Base-by-base conservation (phyloP, 2,797 vertebrate species). In the Mionectes olivaceus region DNA sequence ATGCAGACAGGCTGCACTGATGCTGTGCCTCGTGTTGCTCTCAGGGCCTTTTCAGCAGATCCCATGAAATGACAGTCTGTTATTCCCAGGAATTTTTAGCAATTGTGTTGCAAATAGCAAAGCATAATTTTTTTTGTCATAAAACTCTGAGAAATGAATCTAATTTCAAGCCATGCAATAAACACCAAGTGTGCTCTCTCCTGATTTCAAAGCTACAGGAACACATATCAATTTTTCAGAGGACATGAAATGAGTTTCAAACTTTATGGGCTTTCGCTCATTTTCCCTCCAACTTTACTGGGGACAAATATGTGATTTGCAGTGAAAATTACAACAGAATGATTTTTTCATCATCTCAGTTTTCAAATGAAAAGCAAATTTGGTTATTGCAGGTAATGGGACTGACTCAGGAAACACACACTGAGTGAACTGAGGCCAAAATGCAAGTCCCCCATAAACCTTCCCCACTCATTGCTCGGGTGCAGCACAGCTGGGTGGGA, bases 241-340 rank as follows among this genome's bases (percentile, higher is more conserved):
- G 55, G 86, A 77, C 76, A 33, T 52, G 69, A 91, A 91, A 94
- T 93, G 69, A 60, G 30, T 76, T 96, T 79, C 67, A 76, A 73
- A 92, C 46, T 82, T 93, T 87, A 92, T 93, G 70, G 35, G 28
- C 27, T 91, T 91, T 83, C 77, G 24, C 28, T 91, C 70, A 71
- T 82, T 83, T 39, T 90, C 41, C 50, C 33, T 90, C 33, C 49
- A 69, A 60, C 44, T 90, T 86, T 74, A 55, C 65, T 41, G 41
- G 50, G 83, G 67, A 90, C 41, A 81, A 88, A 86, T 78, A 83
- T 46, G 35, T 55, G 70, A 84, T 91, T 82, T 93, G 47, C 47
- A 91, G 74, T 30, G 50, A 81, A 91, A 89, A 79, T 91, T 90
- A 61, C 56, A 75, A 59, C 13, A 56, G 28, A 49, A 13, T 2